Evolutionary conservation across 2,888 invertebrate species (phyloP), one percentile per base, ranked within the genome.

Genomic region (Megastigmus dorsalis): DNA sequence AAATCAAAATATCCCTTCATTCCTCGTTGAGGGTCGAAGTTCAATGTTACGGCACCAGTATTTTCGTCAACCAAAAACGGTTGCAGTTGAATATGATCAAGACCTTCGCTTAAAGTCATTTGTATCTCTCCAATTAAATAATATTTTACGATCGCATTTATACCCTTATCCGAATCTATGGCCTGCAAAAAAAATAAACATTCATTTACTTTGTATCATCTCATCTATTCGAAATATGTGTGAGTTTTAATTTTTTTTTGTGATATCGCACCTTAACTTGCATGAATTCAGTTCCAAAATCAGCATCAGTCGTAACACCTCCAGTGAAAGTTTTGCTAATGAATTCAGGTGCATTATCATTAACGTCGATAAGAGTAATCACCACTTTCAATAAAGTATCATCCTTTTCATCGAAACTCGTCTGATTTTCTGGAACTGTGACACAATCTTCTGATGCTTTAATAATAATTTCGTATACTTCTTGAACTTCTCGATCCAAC

Each of bases 1-100:
- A 97, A 97, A 89, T 97, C 95, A 85, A 98, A 98, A 87, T 97
- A 97, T 45, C 98, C 98, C 85, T 97, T 97, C 98, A 97, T 97
- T 68, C 95, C 95, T 81, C 95, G 94, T 86, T 97, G 97, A 0
- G 98, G 98, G 89, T 97, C 97, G 84, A 98, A 97, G 88, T 98
- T 97, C 3, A 98, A 90, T 73, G 93, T 92, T 26, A 98, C 92
- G 0, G 93, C 93, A 0, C 97, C 97, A 0, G 95, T 94, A n/a
- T 93, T 92, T 45, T 89, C 89, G 82, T 97, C 93, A 1, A 97
- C 93, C 5, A 96, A 89, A 88, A 97, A 97, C 0, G 97, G 96
- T 0, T 93, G 91, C 28, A 93, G 91, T 41, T 93, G 92, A 63
- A 97, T 90, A 83, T 93, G 93, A 73, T 96, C 96, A 80, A 97